These are phyloP conservation scores for Camptogramma bilineatum DNA, from an alignment of 2,888 invertebrate genomes.

Conservation along the genomic window DNA sequence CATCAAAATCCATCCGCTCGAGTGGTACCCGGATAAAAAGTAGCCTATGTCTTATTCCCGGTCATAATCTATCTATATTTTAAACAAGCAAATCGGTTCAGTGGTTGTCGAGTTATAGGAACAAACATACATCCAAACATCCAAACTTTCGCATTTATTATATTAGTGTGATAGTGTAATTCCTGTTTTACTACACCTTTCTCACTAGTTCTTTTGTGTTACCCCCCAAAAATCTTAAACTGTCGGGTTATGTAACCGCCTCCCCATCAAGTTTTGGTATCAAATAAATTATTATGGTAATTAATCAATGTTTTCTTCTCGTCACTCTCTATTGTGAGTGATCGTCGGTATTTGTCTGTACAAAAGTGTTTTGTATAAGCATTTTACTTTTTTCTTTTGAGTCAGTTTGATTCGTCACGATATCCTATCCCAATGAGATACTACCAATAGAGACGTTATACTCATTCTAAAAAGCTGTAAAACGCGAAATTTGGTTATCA, in stretches of 20 bases:
- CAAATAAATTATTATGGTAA: conserved; percentile 86
- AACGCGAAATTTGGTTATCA: no score
- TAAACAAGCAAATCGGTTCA: no score
- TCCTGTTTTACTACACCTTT: conserved; percentile 11
- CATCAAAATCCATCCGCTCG: no score
- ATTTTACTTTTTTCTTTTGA: not conserved
- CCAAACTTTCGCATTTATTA: not conserved
- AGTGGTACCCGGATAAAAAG: no score
- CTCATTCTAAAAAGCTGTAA: no score
- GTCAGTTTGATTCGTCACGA: no score
- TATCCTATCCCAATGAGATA: no score
- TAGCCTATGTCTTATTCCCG: no score
- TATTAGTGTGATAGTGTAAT: not conserved
- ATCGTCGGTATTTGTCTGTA: conserved; percentile 74
- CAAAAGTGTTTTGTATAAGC: conserved; percentile 66
- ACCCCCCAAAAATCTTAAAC: conserved; percentile 23
- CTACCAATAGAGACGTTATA: no score
- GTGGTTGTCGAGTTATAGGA: no score
- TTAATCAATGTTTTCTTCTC: conserved; percentile 86
- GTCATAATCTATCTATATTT: no score
- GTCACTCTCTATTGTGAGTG: conserved; percentile 84
- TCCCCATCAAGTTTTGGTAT: conserved; percentile 83
- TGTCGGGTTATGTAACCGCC: conserved; percentile 69
- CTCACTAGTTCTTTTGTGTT: conserved; percentile 21
- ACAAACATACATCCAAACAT: not conserved